phyloP scores from a whole-genome alignment of 2,113 vertebrate genomes.

The Piprites chloris region DNA sequence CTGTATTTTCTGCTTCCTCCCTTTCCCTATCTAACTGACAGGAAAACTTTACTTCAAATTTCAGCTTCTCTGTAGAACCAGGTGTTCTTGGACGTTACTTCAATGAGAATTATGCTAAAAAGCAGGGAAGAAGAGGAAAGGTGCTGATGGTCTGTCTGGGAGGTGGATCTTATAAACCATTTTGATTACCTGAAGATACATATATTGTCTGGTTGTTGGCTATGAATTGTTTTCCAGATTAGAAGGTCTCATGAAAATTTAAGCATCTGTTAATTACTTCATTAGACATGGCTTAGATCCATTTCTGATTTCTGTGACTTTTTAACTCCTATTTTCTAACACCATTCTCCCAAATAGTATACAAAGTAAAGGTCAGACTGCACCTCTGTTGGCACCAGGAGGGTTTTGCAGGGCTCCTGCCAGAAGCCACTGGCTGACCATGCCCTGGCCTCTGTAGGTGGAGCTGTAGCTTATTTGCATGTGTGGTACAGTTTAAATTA shows the following conservation, averaged over 20 bases:
- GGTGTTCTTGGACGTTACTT: not conserved
- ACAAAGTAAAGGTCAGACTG: not conserved
- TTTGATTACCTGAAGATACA: slow-evolving; percentile 3
- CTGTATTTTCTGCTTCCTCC: not conserved
- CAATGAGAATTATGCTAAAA: not conserved
- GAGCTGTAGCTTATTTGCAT: not conserved
- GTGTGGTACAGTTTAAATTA: not conserved
- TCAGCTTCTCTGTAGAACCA: not conserved
- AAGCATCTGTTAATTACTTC: not conserved
- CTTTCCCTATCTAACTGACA: not conserved
- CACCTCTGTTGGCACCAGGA: not conserved
- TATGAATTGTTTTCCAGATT: slow-evolving; percentile 15
- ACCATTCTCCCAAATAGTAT: not conserved
- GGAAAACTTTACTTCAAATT: not conserved
- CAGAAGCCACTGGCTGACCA: not conserved
- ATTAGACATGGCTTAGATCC: not conserved
- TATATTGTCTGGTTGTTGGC: not conserved
- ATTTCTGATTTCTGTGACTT: not conserved
- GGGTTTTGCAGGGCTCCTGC: not conserved
- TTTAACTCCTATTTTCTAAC: not conserved
- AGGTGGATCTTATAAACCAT: not conserved
- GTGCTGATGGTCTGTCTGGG: not conserved
- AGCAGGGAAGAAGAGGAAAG: not conserved
- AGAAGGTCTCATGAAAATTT: not conserved
- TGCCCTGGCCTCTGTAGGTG: not conserved